phyloP scores from a whole-genome alignment of 2,113 vertebrate genomes.

The Butorides virescens region DNA sequence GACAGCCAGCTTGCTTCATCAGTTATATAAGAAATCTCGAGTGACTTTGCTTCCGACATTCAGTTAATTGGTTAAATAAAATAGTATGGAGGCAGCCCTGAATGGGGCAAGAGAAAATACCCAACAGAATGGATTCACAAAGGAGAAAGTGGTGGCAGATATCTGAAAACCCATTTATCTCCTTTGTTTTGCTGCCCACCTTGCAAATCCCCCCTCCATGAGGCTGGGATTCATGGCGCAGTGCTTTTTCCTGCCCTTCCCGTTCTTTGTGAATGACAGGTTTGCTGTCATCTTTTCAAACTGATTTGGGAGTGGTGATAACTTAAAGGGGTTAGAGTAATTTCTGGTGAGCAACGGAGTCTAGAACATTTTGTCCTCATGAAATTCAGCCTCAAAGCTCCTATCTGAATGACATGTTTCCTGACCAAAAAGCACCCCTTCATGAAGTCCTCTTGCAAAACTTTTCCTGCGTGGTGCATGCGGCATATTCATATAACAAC shows the following conservation, averaged over 20 bases:
- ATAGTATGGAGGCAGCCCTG: neutral
- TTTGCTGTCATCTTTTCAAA: conserved; percentile 1
- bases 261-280: neutral
- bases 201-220: rapidly evolving
- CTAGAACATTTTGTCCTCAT: neutral
- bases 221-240: neutral
- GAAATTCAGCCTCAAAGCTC: neutral
- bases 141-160: neutral
- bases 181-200: neutral
- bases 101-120: neutral
- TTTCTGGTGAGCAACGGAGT: neutral
- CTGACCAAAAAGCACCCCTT: neutral
- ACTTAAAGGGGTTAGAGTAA: neutral
- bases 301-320: neutral
- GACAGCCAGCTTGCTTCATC: neutral
- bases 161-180: neutral
- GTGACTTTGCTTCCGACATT: neutral
- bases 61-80: neutral
- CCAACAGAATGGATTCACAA: neutral
- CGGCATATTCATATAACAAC: neutral
- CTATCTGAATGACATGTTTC: neutral
- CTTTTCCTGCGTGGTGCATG: neutral
- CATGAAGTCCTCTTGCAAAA: neutral
- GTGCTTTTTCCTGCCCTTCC: neutral
- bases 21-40: neutral